Percentiles rank a stretch among this genome's conserved stretches.
These are phyloP conservation scores for Drosophila lowei DNA, from an alignment of 1,140 invertebrate species.

Conservation along the genomic window DNA sequence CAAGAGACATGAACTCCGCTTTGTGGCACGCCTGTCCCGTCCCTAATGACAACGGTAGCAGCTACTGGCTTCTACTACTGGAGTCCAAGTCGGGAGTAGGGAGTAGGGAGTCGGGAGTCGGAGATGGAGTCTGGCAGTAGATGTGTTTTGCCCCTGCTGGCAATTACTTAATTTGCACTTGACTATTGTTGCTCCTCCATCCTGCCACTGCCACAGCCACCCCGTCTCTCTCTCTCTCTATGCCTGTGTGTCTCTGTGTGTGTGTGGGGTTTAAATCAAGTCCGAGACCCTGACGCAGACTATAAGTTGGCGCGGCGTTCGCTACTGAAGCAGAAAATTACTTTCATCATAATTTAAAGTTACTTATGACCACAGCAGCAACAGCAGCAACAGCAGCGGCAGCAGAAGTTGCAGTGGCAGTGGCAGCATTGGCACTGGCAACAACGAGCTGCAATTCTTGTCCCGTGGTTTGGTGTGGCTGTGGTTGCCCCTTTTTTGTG, in stretches of 20 bases:
- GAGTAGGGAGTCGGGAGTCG: too few species aligned
- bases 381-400: slow-evolving; percentile 23
- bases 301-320: slow-evolving; percentile 51
- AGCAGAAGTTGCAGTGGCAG: slow-evolving; percentile 9
- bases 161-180: slow-evolving; percentile 81
- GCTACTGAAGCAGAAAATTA: slow-evolving; percentile 82
- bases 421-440: slow-evolving; percentile 18
- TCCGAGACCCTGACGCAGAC: slow-evolving; percentile 23
- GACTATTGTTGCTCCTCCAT: slow-evolving; percentile 37
- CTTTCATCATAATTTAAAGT: slow-evolving; percentile 82
- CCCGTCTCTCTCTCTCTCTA: neutral
- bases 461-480: too few species aligned
- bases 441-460: slow-evolving; percentile 16
- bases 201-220: slow-evolving; percentile 6
- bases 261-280: slow-evolving; percentile 15
- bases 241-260: too few species aligned
- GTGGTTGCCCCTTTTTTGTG: slow-evolving; percentile 12
- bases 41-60: slow-evolving; percentile 78
- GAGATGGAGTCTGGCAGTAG: too few species aligned
- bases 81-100: neutral
- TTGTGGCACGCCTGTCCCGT: slow-evolving; percentile 26
- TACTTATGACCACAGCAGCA: slow-evolving; percentile 71
- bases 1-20: neutral
- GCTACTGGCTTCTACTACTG: slow-evolving; percentile 40
- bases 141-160: slow-evolving; percentile 36